phyloP scores from a whole-genome alignment of 2,888 invertebrate species.

The Leptinotarsa juncta region DNA sequence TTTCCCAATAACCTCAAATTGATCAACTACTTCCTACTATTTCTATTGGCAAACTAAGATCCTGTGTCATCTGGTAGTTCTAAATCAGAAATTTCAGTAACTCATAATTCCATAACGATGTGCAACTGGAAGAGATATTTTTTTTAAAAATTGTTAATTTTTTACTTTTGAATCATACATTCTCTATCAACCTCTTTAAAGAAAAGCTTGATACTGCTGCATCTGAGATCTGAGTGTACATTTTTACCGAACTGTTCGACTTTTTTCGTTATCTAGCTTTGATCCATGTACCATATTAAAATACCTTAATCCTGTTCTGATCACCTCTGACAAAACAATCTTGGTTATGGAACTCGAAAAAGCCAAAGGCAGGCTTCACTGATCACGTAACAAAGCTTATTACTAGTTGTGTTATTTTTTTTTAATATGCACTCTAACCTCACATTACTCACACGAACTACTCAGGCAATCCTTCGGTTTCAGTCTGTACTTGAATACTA shows the following conservation, averaged over 20 bases:
- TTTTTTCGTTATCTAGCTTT: conserved; percentile 11
- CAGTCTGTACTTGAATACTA: neutral
- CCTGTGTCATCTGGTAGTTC: too few relatives aligned
- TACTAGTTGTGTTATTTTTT: conserved; percentile 11
- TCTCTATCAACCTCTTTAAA: too few relatives aligned
- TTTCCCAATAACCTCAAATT: too few relatives aligned
- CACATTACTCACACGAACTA: conserved; percentile 25
- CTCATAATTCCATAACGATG: too few relatives aligned
- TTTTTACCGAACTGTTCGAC: neutral
- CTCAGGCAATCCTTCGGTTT: neutral
- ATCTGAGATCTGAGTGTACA: neutral
- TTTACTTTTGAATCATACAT: too few relatives aligned
- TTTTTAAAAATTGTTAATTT: too few relatives aligned
- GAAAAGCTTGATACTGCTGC: too few relatives aligned
- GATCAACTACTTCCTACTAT: too few relatives aligned
- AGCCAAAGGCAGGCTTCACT: conserved; percentile 65
- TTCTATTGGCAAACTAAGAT: too few relatives aligned
- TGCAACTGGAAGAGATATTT: too few relatives aligned
- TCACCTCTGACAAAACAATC: conserved; percentile 10
- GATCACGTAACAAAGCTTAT: conserved; percentile 37
- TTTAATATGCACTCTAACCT: conserved; percentile 26
- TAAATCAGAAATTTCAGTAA: too few relatives aligned
- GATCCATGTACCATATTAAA: neutral
- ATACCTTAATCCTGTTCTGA: neutral
- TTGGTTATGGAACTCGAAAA: conserved; percentile 55